Evolutionary conservation across 2,888 invertebrate species (phyloP).

Genomic region (Polymixis flavicincta): DNA sequence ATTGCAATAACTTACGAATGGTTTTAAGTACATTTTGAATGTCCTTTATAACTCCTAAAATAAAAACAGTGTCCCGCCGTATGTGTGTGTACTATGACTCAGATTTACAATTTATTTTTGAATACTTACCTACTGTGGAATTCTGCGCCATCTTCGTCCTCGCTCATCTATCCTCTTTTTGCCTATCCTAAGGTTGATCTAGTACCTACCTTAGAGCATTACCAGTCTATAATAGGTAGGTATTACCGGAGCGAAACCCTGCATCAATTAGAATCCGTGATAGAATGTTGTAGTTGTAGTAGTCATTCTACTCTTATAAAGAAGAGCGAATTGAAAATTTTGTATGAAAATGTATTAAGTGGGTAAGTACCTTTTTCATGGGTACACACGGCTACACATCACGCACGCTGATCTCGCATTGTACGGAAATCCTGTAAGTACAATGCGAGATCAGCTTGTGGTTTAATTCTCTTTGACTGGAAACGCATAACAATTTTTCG

Average conservation of each 20-base stretch:
- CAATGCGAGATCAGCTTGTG: too few species aligned
- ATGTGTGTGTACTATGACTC: not conserved
- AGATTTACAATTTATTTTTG: not conserved
- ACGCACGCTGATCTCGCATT: too few species aligned
- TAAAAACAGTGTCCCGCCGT: not conserved
- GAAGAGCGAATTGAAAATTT: conserved; percentile 48
- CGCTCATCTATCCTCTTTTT: not conserved
- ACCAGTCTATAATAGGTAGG: not conserved
- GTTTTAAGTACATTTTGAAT: not conserved
- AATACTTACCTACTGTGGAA: not conserved
- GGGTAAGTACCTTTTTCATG: not conserved
- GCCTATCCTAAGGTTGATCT: not conserved
- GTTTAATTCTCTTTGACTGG: too few species aligned
- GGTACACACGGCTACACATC: not conserved
- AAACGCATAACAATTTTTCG: not conserved
- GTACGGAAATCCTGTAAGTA: too few species aligned
- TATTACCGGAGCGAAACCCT: not conserved
- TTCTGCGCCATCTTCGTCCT: not conserved
- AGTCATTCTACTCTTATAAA: conserved; percentile 71
- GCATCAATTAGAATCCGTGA: too few species aligned
- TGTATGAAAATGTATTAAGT: not conserved
- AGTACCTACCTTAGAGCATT: not conserved
- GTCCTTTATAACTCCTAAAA: not conserved
- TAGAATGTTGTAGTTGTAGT: too few species aligned
- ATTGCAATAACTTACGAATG: not conserved